Conservation (phyloP, 1,140 invertebrate species). For the Heterodera carotae region DNA sequence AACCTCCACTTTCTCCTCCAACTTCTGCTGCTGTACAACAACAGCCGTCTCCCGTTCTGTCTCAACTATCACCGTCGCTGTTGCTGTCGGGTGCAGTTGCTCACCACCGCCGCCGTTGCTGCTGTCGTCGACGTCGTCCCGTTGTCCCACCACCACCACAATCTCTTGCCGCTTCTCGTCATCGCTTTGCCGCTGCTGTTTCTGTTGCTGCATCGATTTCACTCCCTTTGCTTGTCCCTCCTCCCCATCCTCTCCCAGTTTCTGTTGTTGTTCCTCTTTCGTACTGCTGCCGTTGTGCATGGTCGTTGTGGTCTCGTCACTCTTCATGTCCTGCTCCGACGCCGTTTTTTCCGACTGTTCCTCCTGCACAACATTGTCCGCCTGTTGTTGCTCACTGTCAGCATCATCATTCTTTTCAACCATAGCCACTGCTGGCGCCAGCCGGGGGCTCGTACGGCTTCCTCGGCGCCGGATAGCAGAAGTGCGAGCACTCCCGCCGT, state of each 20-base stretch:
- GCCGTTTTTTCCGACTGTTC: not conserved
- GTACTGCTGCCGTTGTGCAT: too few species aligned
- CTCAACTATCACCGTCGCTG: too few species aligned
- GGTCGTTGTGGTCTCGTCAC: too few species aligned
- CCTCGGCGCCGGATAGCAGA: not conserved
- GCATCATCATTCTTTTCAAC: slow-evolving; percentile 8
- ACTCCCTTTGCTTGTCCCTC: slow-evolving; percentile 19
- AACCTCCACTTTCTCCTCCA: not conserved
- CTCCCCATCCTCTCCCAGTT: slow-evolving; percentile 16
- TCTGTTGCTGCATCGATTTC: not conserved
- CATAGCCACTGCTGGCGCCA: not conserved
- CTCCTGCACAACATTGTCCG: slow-evolving; percentile 13
- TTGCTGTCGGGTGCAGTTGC: too few species aligned
- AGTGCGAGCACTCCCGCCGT: not conserved
- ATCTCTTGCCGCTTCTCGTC: too few species aligned
- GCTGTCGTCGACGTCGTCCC: not conserved
- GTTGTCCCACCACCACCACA: not conserved
- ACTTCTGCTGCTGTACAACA: not conserved
- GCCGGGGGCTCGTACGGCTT: not conserved
- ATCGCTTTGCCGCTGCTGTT: not conserved
- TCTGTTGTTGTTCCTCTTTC: slow-evolving; percentile 30
- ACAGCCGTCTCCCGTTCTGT: not conserved
- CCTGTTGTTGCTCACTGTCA: slow-evolving; percentile 15
- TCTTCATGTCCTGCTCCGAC: slow-evolving; percentile 9
- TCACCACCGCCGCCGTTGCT: too few species aligned